Evolutionary conservation across 2,888 invertebrate species (phyloP).

Genomic region (Zygaena filipendulae): DNA sequence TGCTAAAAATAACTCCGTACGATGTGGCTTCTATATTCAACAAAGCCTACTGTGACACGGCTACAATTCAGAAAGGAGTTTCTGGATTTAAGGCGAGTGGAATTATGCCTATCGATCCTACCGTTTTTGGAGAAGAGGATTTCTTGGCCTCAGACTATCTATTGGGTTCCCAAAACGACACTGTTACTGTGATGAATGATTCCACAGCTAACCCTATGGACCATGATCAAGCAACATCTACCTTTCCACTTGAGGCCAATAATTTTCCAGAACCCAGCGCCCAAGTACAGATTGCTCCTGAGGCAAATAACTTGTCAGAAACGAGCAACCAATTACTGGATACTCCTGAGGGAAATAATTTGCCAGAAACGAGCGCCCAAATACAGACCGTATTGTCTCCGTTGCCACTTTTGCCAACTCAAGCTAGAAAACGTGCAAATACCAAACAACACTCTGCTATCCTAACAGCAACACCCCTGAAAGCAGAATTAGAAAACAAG

Average conservation of each 20-base stretch:
- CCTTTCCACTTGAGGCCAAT: constrained; percentile 1
- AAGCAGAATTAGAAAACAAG: constrained; percentile 8
- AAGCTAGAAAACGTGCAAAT: not conserved
- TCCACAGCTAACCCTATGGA: constrained; percentile 3
- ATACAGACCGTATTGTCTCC: constrained; percentile 2
- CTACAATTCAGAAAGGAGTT: constrained; percentile 16
- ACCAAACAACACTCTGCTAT: constrained; percentile 6
- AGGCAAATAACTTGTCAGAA: constrained; percentile 3
- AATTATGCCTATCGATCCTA: constrained; percentile 13
- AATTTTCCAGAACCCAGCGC: constrained; percentile 5
- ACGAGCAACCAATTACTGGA: constrained; percentile 1
- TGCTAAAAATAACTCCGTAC: constrained; percentile 12
- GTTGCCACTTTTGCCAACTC: constrained; percentile 1
- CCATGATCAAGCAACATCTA: constrained; percentile 2
- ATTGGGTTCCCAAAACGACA: constrained; percentile 11
- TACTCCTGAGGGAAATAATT: not conserved
- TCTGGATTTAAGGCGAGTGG: constrained; percentile 16
- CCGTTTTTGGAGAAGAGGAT: constrained; percentile 16
- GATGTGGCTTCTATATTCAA: constrained; percentile 13
- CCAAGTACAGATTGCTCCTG: constrained; percentile 5
- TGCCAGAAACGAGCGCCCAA: no score
- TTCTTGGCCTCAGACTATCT: constrained; percentile 4
- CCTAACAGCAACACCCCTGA: constrained; percentile 7
- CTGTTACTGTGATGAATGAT: constrained; percentile 2
- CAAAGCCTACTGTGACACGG: constrained; percentile 13